Base-by-base conservation (phyloP, 2,888 invertebrate species). In the Hetaerina titia region DNA sequence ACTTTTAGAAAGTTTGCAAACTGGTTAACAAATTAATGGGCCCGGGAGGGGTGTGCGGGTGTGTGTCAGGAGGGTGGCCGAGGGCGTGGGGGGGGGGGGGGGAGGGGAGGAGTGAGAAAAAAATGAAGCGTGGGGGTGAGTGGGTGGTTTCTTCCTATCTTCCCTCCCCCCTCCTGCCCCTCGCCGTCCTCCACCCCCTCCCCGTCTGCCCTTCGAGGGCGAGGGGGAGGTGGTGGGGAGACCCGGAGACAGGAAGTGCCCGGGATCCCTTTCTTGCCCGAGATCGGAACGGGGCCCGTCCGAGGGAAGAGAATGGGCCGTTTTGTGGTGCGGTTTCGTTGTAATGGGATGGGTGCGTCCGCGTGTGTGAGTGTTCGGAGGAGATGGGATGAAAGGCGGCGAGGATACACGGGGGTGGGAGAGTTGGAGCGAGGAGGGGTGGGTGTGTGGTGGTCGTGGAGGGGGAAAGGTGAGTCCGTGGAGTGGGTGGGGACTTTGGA, bases 1-100 rank as follows among this genome's bases (percentile, higher is more conserved):
- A 92, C 69, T 74, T 81, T 74, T 69, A 69, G 92, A 92, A 92
- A 92, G 92, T 92, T 92, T 92, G 92, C 92, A 69, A 92, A 92
- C 92, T 92, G 92, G 69, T 74, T 92, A 92, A 92, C 92, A 92
- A 92, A 92, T 92, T 92, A 92, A 92, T 81, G 81, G 81, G 13
- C 13, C 60, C 13, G 60, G 11, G 11, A 5, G 81, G 13, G 25
- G 31, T 0, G 31, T 0, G 81, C 4, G 81, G 15, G 60, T 1
- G 60, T 2, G 17, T 11, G 17, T 15, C 11, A 60, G 17, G 60
- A 60, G 1, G 13, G 6, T 17, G 60, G 60, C 60, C 60, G 11
- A 5, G 81, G 31, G n/a, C 22, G 17, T 22, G 22, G 8, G 15
- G 81, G 81, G 31, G 81, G n/a, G 19, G 69, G 19, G 19, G 69